phyloP scores from a whole-genome alignment of 1,140 invertebrate genomes.

The Druon quercuslanigerum region DNA sequence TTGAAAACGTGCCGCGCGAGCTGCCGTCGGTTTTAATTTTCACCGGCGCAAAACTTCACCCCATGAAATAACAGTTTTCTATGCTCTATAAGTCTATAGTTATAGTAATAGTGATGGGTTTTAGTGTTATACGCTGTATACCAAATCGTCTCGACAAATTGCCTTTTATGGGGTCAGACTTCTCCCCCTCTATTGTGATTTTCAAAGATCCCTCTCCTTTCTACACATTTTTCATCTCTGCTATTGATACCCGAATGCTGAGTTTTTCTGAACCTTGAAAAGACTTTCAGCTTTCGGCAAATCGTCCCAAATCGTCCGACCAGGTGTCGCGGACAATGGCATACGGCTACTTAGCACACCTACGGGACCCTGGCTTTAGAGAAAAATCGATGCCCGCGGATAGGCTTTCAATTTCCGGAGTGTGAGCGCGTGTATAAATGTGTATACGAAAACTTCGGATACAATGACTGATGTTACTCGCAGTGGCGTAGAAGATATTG shows the following conservation, averaged over 20 bases:
- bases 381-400: background rate
- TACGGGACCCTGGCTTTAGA: slow-evolving; percentile 23
- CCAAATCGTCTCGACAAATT: slow-evolving; percentile 22
- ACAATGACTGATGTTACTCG: too few relatives aligned
- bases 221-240: background rate
- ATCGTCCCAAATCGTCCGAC: slow-evolving; percentile 8
- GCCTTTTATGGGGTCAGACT: background rate
- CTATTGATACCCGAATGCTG: slow-evolving; percentile 9
- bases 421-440: background rate
- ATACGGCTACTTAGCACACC: slow-evolving; percentile 40
- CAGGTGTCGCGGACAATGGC: slow-evolving; percentile 41
- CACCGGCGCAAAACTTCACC: background rate
- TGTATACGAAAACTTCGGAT: background rate
- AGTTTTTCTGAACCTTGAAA: background rate
- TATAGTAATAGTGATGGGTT: too few relatives aligned
- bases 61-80: background rate
- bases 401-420: slow-evolving; percentile 24
- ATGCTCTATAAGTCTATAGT: background rate
- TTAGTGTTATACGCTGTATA: too few relatives aligned
- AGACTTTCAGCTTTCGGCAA: slow-evolving; percentile 13
- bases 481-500: too few relatives aligned
- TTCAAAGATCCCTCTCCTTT: background rate
- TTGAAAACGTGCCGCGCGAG: slow-evolving; percentile 1
- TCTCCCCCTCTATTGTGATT: background rate
- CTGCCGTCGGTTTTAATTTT: background rate